Base-by-base conservation (phyloP, 2,888 invertebrate species). In the Chesias legatella region DNA sequence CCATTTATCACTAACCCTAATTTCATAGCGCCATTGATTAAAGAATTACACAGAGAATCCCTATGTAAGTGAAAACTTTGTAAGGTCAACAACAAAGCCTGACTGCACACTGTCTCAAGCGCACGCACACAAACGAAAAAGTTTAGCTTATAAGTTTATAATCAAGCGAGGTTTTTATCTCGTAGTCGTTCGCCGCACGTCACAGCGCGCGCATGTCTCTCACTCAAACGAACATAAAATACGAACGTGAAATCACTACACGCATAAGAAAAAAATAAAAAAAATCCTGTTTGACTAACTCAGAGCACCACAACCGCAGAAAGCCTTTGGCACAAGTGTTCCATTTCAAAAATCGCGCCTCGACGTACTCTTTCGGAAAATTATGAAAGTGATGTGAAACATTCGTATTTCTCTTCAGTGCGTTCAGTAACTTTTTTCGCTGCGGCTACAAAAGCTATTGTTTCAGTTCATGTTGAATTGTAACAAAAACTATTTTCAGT, bases 91-190 rank as follows among this genome's bases (percentile, higher is more conserved):
- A 69, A 77, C 75, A 76, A 81, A 83, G 76, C 79, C 78, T 73
- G 68, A 59, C 63, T 69, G 65, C 79, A 77, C 81, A 81, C 76
- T 56, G 65, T 62, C 67, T 69, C 67, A 67, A 67, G 64, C 67
- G 60, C 73, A 82, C 84, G 73, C 86, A 85, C 86, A 83, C 83
- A 55, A 62, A 73, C 63, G 74, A 80, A 85, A 82, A 88, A 84
- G 80, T 83, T 81, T 80, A 85, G 81, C 86, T 85, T 82, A 85
- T 85, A 86, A 86, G 84, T 85, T 88, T 85, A 85, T 86, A 88
- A 85, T 86, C 82, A 86, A 83, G 77, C 80, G 74, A 71, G 76
- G 86, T 86, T 86, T 86, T 86, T 88, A 88, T 88, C 86, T 84
- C 74, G 83, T 85, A 88, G 88, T 88, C 83, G 81, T 66, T 73